These are phyloP conservation scores for Muscicapa comitata DNA, from an alignment of 2,797 vertebrate species.

Conservation along the genomic window DNA sequence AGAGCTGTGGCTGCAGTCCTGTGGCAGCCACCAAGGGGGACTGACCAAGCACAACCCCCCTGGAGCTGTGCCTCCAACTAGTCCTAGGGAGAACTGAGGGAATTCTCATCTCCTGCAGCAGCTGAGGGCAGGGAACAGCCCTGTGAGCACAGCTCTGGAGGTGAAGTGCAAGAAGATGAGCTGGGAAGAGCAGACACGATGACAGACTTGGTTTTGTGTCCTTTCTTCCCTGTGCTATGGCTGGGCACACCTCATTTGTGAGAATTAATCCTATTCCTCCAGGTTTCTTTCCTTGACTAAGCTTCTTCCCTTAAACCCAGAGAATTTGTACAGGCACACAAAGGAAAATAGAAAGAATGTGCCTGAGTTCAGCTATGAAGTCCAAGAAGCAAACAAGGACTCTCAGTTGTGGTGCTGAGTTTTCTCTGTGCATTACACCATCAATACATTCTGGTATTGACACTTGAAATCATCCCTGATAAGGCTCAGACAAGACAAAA, in stretches of 20 bases:
- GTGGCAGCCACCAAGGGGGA: rapidly evolving
- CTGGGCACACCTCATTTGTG: not conserved
- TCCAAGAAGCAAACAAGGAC: not conserved
- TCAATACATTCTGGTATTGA: not conserved
- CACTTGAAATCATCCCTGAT: not conserved
- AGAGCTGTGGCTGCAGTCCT: not conserved
- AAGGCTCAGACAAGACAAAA: not conserved
- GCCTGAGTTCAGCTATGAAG: not conserved
- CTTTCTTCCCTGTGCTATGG: not conserved
- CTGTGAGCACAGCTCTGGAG: not conserved
- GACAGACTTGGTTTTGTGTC: not conserved
- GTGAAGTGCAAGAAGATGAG: not conserved
- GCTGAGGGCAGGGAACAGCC: not conserved
- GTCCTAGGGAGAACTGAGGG: not conserved
- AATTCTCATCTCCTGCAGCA: not conserved
- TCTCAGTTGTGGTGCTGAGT: not conserved
- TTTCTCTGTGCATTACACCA: not conserved
- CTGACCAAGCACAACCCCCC: not conserved
- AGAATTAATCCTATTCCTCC: not conserved
- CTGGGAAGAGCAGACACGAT: not conserved
- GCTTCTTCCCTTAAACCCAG: not conserved
- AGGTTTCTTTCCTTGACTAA: not conserved
- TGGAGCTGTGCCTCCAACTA: not conserved
- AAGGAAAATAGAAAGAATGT: not conserved
- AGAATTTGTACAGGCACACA: not conserved